A percentile compares a stretch with the other conserved stretches of the same genome.
phyloP scores from a whole-genome alignment of 2,113 vertebrate species.

The Copsychus sechellarum region DNA sequence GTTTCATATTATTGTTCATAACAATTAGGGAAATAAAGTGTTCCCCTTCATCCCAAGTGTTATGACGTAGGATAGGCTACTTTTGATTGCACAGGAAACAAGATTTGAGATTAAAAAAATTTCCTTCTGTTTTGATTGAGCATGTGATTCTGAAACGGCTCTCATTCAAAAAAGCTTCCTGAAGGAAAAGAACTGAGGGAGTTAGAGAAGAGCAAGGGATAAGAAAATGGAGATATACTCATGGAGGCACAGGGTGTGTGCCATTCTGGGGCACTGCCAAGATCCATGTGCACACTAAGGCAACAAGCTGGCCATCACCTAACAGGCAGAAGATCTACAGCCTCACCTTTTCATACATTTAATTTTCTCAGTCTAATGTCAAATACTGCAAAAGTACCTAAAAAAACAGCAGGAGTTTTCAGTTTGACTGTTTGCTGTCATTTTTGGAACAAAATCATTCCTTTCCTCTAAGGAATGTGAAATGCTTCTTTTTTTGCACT shows the following conservation, averaged over 20 bases:
- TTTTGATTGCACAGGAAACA: slow-evolving; percentile 9
- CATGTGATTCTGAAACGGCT: not conserved
- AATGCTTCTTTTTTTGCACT: not conserved
- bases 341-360: not conserved
- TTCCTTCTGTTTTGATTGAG: not conserved
- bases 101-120: not conserved
- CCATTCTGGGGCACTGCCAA: not conserved
- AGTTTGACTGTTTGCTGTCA: not conserved
- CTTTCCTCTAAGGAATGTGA: not conserved
- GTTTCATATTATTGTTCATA: not conserved
- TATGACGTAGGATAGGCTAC: not conserved
- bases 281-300: not conserved
- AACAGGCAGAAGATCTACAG: not conserved
- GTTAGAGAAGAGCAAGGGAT: not conserved
- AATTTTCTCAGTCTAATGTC: not conserved
- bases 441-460: not conserved
- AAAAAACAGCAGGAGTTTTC: not conserved
- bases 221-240: not conserved
- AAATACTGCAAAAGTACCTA: not conserved
- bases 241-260: not conserved
- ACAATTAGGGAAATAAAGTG: not conserved
- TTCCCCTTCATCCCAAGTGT: not conserved
- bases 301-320: not conserved
- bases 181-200: not conserved
- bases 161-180: not conserved